Conservation (phyloP, 1,140 invertebrate genomes). For the Pseudobourletiella spinata region DNA sequence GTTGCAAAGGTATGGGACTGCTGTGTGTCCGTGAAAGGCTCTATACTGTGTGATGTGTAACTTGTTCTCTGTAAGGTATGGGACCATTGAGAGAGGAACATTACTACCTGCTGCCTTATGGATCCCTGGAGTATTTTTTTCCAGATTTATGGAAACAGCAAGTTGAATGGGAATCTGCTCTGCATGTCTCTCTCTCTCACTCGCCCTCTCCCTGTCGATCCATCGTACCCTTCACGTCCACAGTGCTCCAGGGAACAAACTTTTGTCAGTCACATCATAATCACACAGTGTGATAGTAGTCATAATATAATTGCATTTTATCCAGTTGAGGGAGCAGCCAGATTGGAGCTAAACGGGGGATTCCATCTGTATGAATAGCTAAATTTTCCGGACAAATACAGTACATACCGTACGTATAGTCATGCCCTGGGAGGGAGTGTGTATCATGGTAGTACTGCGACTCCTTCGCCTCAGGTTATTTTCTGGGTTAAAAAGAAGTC, state of each 20-base stretch:
- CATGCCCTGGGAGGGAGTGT: neutral
- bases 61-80: neutral
- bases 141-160: conserved; percentile 4
- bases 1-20: neutral
- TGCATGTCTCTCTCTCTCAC: no score
- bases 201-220: no score
- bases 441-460: neutral
- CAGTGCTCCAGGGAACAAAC: no score
- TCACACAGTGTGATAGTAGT: no score
- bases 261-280: no score
- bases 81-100: neutral
- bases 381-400: no score
- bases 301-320: neutral
- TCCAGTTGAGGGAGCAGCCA: neutral
- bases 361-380: no score
- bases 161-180: neutral
- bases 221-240: no score
- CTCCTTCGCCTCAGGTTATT: conserved; percentile 15
- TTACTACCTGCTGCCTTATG: neutral
- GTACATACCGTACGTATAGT: no score
- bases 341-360: neutral
- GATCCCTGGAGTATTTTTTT: conserved; percentile 12
- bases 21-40: neutral
- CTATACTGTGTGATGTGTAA: neutral
- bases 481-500: conserved; percentile 22